These are phyloP conservation scores for Okapia johnstoni DNA, from an alignment of 2,113 vertebrate genomes.

Conservation along the genomic window DNA sequence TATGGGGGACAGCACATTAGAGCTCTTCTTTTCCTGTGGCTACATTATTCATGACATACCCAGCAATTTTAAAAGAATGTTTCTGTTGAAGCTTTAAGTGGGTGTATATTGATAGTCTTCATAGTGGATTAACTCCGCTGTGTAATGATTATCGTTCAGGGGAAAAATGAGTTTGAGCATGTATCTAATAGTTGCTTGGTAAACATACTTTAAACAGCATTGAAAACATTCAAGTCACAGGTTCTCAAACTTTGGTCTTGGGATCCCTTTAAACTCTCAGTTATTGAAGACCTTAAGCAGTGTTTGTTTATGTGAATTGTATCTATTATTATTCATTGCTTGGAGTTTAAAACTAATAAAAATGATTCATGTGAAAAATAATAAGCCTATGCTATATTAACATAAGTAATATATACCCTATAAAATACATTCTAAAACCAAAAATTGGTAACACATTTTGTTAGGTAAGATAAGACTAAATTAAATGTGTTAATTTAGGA, in stretches of 20 bases:
- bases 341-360: conserved; percentile 12
- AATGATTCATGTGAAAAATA: background rate
- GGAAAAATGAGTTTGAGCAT: background rate
- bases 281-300: background rate
- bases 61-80: conserved; percentile 33
- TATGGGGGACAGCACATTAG: background rate
- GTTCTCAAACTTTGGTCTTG: background rate
- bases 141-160: background rate
- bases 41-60: conserved; percentile 35
- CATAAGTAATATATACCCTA: background rate
- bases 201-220: background rate
- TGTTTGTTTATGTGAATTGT: background rate
- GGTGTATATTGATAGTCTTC: background rate
- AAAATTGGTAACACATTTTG: background rate
- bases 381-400: background rate
- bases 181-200: background rate
- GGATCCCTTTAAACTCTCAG: background rate
- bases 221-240: background rate
- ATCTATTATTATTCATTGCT: conserved; percentile 9
- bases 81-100: conserved; percentile 5
- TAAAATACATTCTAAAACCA: background rate
- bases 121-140: background rate
- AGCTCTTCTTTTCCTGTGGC: background rate
- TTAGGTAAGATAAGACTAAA: conserved; percentile 12
- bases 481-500: conserved; percentile 1